Percentiles rank a stretch among this genome's conserved stretches.
Conservation (phyloP, 2,113 vertebrate genomes). For the Martes martes region DNA sequence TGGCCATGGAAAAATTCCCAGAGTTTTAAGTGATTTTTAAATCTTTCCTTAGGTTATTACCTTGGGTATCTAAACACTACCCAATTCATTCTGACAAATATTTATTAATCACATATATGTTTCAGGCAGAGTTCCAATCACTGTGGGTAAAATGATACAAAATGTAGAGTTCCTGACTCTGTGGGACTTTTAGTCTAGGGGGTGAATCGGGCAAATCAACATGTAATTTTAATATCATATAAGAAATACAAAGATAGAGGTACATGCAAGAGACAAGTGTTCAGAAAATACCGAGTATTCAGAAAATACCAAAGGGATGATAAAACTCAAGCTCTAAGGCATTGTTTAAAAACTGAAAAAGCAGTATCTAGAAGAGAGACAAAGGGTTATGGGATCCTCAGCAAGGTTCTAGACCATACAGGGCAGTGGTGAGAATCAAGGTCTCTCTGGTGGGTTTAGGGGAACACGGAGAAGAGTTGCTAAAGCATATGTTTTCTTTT, state of each 20-base stretch:
- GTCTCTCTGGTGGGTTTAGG: neutral
- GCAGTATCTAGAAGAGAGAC: neutral
- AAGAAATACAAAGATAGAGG: neutral
- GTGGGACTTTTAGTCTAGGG: neutral
- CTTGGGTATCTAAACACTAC: neutral
- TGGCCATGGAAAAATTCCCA: neutral
- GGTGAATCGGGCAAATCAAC: neutral
- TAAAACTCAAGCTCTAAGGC: neutral
- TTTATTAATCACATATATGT: neutral
- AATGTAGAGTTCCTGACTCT: neutral
- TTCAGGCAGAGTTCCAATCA: neutral
- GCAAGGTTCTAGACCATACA: neutral
- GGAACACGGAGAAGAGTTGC: neutral
- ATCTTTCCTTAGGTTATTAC: neutral
- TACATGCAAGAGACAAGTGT: neutral
- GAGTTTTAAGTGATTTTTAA: conserved; percentile 31
- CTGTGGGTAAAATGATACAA: neutral
- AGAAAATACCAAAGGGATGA: neutral
- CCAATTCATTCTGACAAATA: conserved; percentile 6
- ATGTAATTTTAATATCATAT: conserved; percentile 14
- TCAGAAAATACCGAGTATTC: neutral
- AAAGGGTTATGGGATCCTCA: neutral
- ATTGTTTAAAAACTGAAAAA: neutral
- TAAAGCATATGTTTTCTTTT: neutral
- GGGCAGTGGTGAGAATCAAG: neutral